Conservation (phyloP, 2,113 vertebrate species). For the Heterocephalus glaber region DNA sequence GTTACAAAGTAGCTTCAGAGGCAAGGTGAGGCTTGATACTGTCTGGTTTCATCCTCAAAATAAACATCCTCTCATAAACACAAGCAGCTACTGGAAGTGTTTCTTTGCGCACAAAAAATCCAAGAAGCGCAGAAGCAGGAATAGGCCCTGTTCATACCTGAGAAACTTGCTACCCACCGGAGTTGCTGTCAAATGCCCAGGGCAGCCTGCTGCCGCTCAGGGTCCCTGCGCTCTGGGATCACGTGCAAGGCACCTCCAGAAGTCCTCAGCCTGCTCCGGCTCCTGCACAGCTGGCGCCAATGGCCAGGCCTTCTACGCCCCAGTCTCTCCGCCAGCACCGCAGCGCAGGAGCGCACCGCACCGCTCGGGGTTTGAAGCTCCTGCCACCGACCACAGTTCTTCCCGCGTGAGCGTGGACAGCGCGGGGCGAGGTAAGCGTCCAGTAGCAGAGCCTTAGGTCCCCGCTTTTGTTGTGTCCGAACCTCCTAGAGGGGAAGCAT, state of each 20-base stretch:
- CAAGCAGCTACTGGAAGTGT: background rate
- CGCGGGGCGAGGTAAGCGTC: rapidly evolving
- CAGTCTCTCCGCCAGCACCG: background rate
- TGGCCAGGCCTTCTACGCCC: no score
- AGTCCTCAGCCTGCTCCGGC: background rate
- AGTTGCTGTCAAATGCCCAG: no score
- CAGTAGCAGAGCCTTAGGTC: background rate
- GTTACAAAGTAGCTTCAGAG: background rate
- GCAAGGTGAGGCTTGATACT: rapidly evolving
- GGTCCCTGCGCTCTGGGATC: background rate
- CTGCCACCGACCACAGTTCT: background rate
- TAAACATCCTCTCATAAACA: background rate
- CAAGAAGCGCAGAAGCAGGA: rapidly evolving
- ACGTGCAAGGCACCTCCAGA: background rate
- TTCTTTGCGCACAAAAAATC: no score
- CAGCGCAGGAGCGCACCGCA: background rate
- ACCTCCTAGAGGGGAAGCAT: background rate
- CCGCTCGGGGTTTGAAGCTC: background rate
- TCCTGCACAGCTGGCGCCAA: no score
- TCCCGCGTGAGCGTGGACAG: background rate
- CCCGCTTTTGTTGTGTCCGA: background rate
- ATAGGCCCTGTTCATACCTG: rapidly evolving
- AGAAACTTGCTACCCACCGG: background rate
- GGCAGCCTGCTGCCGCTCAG: background rate
- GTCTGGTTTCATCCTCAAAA: background rate